Evolutionary conservation across 2,113 vertebrate species (phyloP).

Genomic region (Zosterops pallidus): DNA sequence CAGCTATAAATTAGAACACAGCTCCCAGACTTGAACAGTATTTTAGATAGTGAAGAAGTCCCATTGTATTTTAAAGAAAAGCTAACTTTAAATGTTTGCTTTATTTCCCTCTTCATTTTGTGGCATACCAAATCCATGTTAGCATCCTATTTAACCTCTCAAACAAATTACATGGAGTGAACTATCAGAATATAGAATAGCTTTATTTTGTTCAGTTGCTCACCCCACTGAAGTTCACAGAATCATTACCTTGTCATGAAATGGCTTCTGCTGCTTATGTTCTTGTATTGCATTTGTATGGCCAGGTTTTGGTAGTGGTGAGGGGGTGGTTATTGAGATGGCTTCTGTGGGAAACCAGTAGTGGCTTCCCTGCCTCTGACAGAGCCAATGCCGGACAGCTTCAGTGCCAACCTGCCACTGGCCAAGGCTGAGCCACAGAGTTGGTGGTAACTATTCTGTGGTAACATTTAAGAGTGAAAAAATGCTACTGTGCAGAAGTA

Average conservation of each 20-base stretch:
- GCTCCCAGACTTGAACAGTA: not conserved
- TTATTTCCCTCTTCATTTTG: not conserved
- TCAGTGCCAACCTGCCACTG: not conserved
- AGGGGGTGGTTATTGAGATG: not conserved
- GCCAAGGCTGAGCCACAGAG: not conserved
- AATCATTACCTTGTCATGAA: not conserved
- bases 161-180: not conserved
- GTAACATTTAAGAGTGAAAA: not conserved
- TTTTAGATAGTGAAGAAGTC: not conserved
- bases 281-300: not conserved
- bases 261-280: not conserved
- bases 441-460: not conserved
- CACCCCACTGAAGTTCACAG: not conserved
- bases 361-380: not conserved
- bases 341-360: not conserved
- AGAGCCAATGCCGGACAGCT: not conserved
- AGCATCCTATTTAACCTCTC: not conserved
- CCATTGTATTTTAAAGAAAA: not conserved
- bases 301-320: not conserved
- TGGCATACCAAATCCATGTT: not conserved
- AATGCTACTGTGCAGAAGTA: not conserved
- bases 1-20: not conserved
- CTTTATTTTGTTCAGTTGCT: not conserved
- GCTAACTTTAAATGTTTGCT: not conserved
- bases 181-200: not conserved